These are phyloP conservation scores for Schizopygopsis malacanthus DNA, from an alignment of 2,797 vertebrate species.

Conservation along the genomic window DNA sequence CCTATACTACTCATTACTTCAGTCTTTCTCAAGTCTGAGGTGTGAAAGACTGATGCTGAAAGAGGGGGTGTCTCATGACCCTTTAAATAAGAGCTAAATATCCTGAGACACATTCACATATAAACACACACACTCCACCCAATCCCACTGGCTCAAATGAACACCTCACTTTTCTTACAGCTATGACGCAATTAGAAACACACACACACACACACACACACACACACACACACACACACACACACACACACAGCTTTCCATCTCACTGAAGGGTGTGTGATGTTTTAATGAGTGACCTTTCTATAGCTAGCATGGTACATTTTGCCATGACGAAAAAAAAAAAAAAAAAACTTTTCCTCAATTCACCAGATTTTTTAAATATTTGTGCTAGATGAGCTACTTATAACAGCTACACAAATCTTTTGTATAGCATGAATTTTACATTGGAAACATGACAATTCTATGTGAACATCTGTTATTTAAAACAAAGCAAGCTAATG, in stretches of 20 bases:
- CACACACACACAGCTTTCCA: conserved; percentile 31
- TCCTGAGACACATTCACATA: conserved; percentile 14
- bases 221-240: no score
- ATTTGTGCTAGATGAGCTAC: background rate
- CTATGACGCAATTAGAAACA: conserved; percentile 53
- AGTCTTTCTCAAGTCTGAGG: background rate
- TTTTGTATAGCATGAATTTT: background rate
- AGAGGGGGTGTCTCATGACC: background rate
- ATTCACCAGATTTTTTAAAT: background rate
- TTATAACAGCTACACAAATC: background rate
- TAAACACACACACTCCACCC: conserved; percentile 35
- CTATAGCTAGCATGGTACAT: conserved; percentile 6
- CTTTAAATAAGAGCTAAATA: conserved; percentile 1
- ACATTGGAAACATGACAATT: background rate
- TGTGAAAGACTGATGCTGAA: background rate
- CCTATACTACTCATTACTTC: background rate
- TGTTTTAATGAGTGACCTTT: conserved; percentile 35
- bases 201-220: conserved; percentile 30
- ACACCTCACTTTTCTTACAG: conserved; percentile 40
- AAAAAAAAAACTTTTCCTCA: background rate
- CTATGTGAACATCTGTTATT: background rate
- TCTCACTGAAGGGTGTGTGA: conserved; percentile 24
- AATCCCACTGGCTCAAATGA: conserved; percentile 1
- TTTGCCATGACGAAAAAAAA: conserved; percentile 5
- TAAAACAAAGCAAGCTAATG: background rate